Base-by-base conservation (phyloP, 35 echinoderm and acorn worm genomes). In the Apostichopus parvimensis region DNA sequence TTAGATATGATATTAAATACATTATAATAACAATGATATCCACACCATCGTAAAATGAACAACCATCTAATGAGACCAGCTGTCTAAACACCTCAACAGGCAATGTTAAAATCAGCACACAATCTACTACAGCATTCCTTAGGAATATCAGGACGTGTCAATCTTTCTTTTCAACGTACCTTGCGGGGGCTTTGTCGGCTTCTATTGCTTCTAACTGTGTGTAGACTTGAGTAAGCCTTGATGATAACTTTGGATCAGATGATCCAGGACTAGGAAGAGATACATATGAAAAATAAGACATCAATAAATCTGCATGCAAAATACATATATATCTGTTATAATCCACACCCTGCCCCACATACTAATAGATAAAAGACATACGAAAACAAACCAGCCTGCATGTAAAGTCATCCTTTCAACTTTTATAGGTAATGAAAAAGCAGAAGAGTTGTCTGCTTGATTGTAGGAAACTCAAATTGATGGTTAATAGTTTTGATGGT, bases 141-240 rank as follows among this genome's bases (percentile, higher is more conserved):
- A 66, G 14, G 23, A 72, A 14, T 61, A 6, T 26, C 14, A 57
- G 2, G 85, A 26, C 24, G 34, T 5, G 4, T 56, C 59, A 9
- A 80, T 80, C 8, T 5, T 71, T 1, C 20, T 72, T 25, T 57
- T 73, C 83, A 61, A 94, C 94, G 90, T 79, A 98, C 97, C 84
- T 94, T 88, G 97, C 88, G 22, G 97, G 97, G 18, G 97, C 97
- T 87, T 98, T 98, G 70, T 98, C 97, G 56, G 97, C 93, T 93
- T 98, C 97, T 87, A 98, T 99, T 59, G 96, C 97, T 79, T 94
- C 95, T 28, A 99, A 60, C 62, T 94, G 80, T 53, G 91, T 82
- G 78, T 99, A 99, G 14, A 99, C 89, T 86, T 96, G 59, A 24
- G 91, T 77, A 72, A 99, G 87, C 77, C 87, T 90, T 5, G 91